Evolutionary conservation across 2,888 invertebrate species (phyloP).

Genomic region (Thysanoteuthis rhombus): DNA sequence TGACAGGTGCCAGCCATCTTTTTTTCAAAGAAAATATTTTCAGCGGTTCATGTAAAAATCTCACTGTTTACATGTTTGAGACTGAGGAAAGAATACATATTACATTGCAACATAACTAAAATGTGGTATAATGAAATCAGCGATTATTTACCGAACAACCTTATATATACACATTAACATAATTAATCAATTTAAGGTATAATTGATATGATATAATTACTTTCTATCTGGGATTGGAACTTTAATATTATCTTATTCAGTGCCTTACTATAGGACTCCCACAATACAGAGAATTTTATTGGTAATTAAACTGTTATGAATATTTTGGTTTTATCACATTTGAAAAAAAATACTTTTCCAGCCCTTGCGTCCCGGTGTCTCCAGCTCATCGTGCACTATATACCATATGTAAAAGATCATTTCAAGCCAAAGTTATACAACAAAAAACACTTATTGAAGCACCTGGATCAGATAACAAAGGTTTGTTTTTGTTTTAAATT

Average conservation of each 20-base stretch:
- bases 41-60: too few relatives aligned
- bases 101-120: too few relatives aligned
- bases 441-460: slow-evolving; percentile 67
- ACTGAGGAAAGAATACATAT: too few relatives aligned
- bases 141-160: too few relatives aligned
- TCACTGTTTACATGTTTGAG: too few relatives aligned
- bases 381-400: slow-evolving; percentile 72
- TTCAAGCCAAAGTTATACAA: slow-evolving; percentile 63
- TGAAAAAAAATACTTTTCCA: slow-evolving; percentile 52
- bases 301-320: not conserved
- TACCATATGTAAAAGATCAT: slow-evolving; percentile 67
- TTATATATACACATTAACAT: too few relatives aligned
- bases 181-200: too few relatives aligned
- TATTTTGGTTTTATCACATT: not conserved
- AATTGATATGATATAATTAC: not conserved
- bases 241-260: not conserved
- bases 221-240: not conserved
- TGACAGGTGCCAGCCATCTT: too few relatives aligned
- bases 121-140: too few relatives aligned
- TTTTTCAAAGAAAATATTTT: too few relatives aligned
- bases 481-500: slow-evolving; percentile 44
- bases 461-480: slow-evolving; percentile 68
- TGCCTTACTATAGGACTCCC: too few relatives aligned
- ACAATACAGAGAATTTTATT: too few relatives aligned
- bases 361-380: slow-evolving; percentile 70